phyloP scores from a whole-genome alignment of 2,113 vertebrate genomes.

The Pungitius pungitius region DNA sequence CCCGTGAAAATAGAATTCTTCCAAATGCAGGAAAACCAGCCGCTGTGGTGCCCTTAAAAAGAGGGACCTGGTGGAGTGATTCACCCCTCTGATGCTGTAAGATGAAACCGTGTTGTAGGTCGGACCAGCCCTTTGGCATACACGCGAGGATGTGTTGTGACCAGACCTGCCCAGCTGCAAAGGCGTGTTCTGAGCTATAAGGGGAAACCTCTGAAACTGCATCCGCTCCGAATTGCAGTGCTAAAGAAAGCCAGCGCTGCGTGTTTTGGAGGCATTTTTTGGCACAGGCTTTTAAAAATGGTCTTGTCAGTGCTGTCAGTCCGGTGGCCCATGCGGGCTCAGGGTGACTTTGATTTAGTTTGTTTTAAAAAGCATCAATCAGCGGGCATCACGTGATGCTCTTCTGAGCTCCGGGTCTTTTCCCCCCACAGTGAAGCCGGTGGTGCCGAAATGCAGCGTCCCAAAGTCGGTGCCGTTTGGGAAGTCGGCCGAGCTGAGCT shows the following conservation, averaged over 20 bases:
- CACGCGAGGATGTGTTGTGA: conserved; percentile 74
- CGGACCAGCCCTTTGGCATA: conserved; percentile 68
- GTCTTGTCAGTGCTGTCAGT: conserved; percentile 28
- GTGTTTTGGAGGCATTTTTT: conserved; percentile 73
- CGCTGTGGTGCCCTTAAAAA: conserved; percentile 38
- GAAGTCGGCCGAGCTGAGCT: conserved; percentile 88
- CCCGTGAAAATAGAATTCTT: not conserved
- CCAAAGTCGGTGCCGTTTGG: conserved; percentile 94
- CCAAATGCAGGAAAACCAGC: not conserved
- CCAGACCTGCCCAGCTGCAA: conserved; percentile 74
- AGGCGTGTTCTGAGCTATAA: conserved; percentile 81
- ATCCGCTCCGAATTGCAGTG: conserved; percentile 75
- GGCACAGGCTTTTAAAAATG: conserved; percentile 51
- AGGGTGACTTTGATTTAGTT: conserved; percentile 31
- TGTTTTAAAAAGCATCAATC: conserved; percentile 26
- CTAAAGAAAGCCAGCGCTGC: conserved; percentile 79
- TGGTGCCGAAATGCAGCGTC: conserved; percentile 88
- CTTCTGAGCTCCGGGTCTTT: conserved; percentile 9
- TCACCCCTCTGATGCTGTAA: conserved; percentile 69
- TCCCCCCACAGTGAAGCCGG: conserved; percentile 87
- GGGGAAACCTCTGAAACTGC: conserved; percentile 82
- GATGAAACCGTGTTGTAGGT: conserved; percentile 70
- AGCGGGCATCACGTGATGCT: conserved; percentile 24
- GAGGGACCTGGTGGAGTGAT: conserved; percentile 31
- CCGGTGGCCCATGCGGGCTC: conserved; percentile 23